A percentile compares a stretch with the other conserved stretches of the same genome.
phyloP scores from a whole-genome alignment of 2,113 vertebrate species.

The Ia io region DNA sequence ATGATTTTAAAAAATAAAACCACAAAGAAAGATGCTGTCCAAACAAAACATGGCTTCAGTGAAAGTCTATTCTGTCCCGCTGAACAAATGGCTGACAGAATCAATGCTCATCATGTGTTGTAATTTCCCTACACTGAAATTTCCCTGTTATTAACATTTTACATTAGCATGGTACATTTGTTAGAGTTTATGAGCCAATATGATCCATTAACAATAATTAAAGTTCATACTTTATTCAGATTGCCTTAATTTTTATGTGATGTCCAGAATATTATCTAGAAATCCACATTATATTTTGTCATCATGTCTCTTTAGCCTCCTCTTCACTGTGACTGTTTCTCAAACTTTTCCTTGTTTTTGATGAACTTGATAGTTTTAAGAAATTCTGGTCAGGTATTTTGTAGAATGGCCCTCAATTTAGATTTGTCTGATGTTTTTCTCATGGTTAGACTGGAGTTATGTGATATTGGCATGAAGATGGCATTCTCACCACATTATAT shows the following conservation, averaged over 20 bases:
- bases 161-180: background rate
- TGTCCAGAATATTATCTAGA: background rate
- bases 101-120: background rate
- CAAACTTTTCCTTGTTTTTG: background rate
- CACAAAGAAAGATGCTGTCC: background rate
- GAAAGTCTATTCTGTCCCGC: background rate
- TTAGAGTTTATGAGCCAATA: background rate
- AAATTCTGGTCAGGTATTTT: background rate
- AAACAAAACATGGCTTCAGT: background rate
- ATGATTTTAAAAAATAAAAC: background rate
- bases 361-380: background rate
- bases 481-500: background rate
- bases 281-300: background rate
- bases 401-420: background rate
- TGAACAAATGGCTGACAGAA: background rate
- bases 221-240: background rate
- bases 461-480: background rate
- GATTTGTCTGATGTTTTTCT: background rate
- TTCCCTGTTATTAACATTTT: background rate
- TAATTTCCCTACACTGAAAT: background rate
- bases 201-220: background rate
- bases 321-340: background rate
- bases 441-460: background rate
- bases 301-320: background rate
- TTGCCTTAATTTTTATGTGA: conserved; percentile 23